Evolutionary conservation across 1,140 invertebrate species (phyloP), one percentile per base, ranked within the genome.

Genomic region (Danaus plexippus): DNA sequence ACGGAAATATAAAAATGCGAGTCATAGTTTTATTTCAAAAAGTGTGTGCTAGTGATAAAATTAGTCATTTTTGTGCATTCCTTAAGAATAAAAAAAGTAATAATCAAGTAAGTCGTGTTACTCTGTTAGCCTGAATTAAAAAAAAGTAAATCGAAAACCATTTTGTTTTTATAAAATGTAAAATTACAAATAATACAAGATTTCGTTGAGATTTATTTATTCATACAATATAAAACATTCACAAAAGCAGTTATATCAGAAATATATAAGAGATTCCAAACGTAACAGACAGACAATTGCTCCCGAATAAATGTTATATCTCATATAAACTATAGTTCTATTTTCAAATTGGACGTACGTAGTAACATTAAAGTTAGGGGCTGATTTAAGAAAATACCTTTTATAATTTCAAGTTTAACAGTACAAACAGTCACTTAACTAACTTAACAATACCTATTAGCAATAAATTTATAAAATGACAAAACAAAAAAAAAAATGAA

Each of bases 231-330:
- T 72, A 73, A 69, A 77, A 77, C 71, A 76, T 80, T 66, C 77
- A 85, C 77, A 84, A 80, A 83, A 84, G 80, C 80, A 67, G 66
- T 75, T 71, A 71, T 64, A 70, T 75, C 63, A 62, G 69, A 82
- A 82, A 85, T 83, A 76, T 79, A 82, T 64, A 77, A 82, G 80
- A 84, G 80, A 85, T 81, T 85, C 78, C 80, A 74, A 80, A 71
- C 72, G 71, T 61, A 66, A 64, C 67, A 71, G 67, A 77, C 67
- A 79, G 66, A 74, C 67, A 71, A 69, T 82, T 80, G 71, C 68
- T 79, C 75, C 73, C 71, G 67, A 74, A 32, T 32, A 3, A 32
- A 32, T 32, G 22, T 32, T 32, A 22, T 22, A 32, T 32, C 22
- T 7, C 7, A 32, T 32, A 32, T 32, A 32, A 32, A 32, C 22